Evolutionary conservation across 2,797 vertebrate genomes (phyloP).

Genomic region (Streptopelia turtur): DNA sequence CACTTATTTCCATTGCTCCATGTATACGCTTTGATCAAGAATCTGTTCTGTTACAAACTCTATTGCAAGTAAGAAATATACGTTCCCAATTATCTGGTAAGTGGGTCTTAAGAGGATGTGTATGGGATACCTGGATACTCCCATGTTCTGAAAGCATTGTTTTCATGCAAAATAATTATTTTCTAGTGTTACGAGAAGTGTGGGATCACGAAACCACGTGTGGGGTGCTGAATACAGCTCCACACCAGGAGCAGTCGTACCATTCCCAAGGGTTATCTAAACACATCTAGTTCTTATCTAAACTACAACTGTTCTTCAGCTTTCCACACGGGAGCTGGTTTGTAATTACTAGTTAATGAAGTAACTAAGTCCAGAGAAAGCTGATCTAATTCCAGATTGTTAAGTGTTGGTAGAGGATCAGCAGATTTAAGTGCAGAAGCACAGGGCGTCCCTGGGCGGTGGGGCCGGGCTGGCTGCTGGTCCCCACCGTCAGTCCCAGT

Average conservation of each 20-base stretch:
- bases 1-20: not conserved
- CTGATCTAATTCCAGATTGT: not conserved
- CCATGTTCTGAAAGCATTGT: not conserved
- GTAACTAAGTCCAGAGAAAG: not conserved
- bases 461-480: no score
- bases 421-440: not conserved
- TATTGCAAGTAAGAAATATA: not conserved
- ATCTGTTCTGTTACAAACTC: not conserved
- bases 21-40: not conserved
- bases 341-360: not conserved
- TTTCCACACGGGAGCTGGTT: not conserved
- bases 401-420: not conserved
- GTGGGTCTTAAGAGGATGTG: not conserved
- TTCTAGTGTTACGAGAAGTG: not conserved
- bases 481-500: no score
- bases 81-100: accelerated
- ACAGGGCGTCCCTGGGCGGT: accelerated
- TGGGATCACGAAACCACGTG: not conserved
- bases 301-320: accelerated
- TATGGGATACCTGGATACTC: not conserved
- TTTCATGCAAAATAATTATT: not conserved
- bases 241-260: no score
- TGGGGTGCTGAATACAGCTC: not conserved
- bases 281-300: not conserved
- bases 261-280: not conserved